Base-by-base conservation (phyloP, 2,113 vertebrate species). In the Rhinolophus ferrumequinum region DNA sequence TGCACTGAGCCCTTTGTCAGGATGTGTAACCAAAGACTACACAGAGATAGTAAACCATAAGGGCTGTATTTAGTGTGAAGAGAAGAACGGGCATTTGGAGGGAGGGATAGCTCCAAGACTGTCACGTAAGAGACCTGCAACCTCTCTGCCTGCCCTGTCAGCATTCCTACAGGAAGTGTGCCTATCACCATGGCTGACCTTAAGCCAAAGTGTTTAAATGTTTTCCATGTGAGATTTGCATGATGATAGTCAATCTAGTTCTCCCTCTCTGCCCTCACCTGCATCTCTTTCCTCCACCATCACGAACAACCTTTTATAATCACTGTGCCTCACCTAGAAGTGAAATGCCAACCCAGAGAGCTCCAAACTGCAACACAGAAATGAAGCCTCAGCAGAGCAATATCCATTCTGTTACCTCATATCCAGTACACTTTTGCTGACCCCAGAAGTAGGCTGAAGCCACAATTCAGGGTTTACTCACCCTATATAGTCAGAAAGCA, bases 291-390 rank as follows among this genome's bases (percentile, higher is more conserved):
- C 33, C 52, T 9, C 21, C 30, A 33, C 76, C 28, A 54, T n/a
- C 14, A 56, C 14, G 33, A 64, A 64, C 22, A 75, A 75, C 30
- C 9, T 82, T 85, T 76, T 83, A 69, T 52, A 79, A 52, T 62
- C 77, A 41, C 72, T 79, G 54, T 50, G 24, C 41, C 62, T 85
- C 77, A 70, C 70, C 70, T 85, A 56, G 14, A 70, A 69, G 50
- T 60, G 70, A 77, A 69, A 95, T 85, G 41, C 19, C 64, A 93
- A 86, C 30, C 35, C 33, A 81, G 19, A 93, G 87, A 84, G 72
- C 44, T 90, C 72, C 62, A 69, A 62, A 85, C 35, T 38, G 26
- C 18, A 60, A 62, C n/a, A 41, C 21, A 64, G 76, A 73, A 70
- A 44, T 82, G 26, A 88, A 88, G 81, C 56, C 21, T 72, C 54